Conservation (phyloP, 1,140 invertebrate genomes). For the Arion vulgaris region DNA sequence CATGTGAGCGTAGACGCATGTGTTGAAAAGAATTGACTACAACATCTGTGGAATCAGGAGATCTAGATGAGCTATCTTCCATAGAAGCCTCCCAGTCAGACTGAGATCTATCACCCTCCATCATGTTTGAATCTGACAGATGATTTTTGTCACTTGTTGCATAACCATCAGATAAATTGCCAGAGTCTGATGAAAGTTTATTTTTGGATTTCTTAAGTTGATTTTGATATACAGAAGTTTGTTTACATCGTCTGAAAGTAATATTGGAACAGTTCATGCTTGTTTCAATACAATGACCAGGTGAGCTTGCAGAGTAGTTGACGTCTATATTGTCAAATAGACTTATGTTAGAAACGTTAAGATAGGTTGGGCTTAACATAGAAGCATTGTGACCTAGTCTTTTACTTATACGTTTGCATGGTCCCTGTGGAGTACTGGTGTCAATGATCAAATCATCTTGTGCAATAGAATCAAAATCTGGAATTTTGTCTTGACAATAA, state of each 20-base stretch:
- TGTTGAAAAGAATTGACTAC: background rate
- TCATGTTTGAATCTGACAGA: background rate
- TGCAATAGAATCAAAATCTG: slow-evolving; percentile 14
- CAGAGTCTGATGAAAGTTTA: slow-evolving; percentile 11
- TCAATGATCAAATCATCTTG: slow-evolving; percentile 15
- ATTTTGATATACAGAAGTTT: background rate
- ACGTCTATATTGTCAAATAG: background rate
- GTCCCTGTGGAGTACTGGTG: background rate
- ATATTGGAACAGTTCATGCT: background rate
- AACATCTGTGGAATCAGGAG: background rate
- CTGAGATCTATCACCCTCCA: background rate
- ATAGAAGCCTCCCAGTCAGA: background rate
- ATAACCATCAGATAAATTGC: background rate
- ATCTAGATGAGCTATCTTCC: background rate
- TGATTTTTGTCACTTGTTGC: background rate
- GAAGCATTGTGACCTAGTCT: background rate
- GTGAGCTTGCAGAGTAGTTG: background rate
- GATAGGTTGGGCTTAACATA: background rate
- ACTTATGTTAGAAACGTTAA: background rate
- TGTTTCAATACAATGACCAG: background rate
- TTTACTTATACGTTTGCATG: background rate
- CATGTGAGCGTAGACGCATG: background rate
- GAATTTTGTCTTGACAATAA: background rate
- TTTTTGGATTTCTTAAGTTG: background rate
- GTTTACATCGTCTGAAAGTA: background rate